A percentile compares a stretch with the other conserved stretches of the same genome.
Evolutionary conservation across 1,140 invertebrate species (phyloP).

Genomic region (Campoletis sonorensis): DNA sequence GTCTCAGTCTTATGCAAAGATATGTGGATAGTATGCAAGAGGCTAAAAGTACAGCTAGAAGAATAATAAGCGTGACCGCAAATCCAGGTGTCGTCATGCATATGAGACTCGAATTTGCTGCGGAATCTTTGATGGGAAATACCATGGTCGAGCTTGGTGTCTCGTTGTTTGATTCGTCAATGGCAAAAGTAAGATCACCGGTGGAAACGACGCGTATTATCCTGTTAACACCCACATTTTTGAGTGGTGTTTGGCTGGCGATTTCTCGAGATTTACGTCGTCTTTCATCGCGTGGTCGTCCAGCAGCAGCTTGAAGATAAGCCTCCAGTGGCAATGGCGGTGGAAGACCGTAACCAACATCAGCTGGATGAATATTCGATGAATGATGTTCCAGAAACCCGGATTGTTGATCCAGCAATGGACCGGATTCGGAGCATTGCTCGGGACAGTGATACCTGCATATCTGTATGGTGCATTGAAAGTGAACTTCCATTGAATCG

Average conservation of each 20-base stretch:
- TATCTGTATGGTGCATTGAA: conserved; percentile 97
- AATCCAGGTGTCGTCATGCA: conserved; percentile 96
- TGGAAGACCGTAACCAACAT: conserved; percentile 83
- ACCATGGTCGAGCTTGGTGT: conserved; percentile 80
- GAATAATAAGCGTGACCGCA: conserved; percentile 87
- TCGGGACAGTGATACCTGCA: conserved; percentile 95
- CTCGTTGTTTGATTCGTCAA: conserved; percentile 80
- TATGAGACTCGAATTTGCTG: conserved; percentile 75
- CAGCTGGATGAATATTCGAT: conserved; percentile 74
- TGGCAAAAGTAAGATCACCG: conserved; percentile 88
- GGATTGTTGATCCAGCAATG: conserved; percentile 71
- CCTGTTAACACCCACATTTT: conserved; percentile 89
- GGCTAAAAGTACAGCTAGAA: conserved; percentile 87
- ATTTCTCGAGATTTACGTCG: conserved; percentile 81
- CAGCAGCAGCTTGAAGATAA: conserved; percentile 80
- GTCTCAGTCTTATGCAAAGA: conserved; percentile 86
- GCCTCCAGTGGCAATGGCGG: conserved; percentile 80
- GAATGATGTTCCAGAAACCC: conserved; percentile 76
- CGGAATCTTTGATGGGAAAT: conserved; percentile 77
- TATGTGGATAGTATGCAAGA: conserved; percentile 91
- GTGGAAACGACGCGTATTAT: conserved; percentile 91
- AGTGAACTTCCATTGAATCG: conserved; percentile 97
- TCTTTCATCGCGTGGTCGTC: conserved; percentile 85
- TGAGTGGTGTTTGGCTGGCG: conserved; percentile 79
- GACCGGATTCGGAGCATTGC: conserved; percentile 84